A percentile compares a stretch with the other conserved stretches of the same genome.
Conservation (phyloP, 2,888 invertebrate species). For the Aelia acuminata region DNA sequence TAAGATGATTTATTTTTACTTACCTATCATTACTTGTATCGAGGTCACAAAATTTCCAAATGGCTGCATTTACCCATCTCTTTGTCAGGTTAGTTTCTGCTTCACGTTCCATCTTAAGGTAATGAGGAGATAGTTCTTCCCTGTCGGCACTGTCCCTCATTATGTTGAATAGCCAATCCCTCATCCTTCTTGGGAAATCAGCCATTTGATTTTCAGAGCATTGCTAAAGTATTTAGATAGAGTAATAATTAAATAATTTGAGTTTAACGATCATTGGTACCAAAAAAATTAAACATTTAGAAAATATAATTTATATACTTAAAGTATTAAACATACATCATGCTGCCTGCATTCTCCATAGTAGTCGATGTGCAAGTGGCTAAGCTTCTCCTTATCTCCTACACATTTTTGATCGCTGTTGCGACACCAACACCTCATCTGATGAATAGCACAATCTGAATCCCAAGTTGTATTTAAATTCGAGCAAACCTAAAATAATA, state of each 20-base stretch:
- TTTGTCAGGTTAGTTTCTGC: constrained; percentile 88
- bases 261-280: no score
- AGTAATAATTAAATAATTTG: no score
- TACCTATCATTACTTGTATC: constrained; percentile 71
- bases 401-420: constrained; percentile 79
- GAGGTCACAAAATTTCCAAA: constrained; percentile 99
- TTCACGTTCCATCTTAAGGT: constrained; percentile 88
- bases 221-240: constrained; percentile 72
- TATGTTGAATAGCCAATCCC: constrained; percentile 98
- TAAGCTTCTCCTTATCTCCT: constrained; percentile 77
- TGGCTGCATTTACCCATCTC: constrained; percentile 92
- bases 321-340: constrained; percentile 72
- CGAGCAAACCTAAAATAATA: constrained; percentile 80
- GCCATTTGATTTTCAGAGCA: constrained; percentile 89
- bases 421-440: constrained; percentile 92
- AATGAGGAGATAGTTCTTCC: constrained; percentile 85
- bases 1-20: neutral
- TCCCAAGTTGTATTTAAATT: constrained; percentile 95
- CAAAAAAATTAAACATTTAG: neutral
- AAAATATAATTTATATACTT: neutral
- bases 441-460: constrained; percentile 94
- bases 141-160: constrained; percentile 95
- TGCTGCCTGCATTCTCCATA: constrained; percentile 88
- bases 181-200: constrained; percentile 96
- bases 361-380: constrained; percentile 94